phyloP scores from a whole-genome alignment of 2,113 vertebrate species.

The Cheirogaleus medius region DNA sequence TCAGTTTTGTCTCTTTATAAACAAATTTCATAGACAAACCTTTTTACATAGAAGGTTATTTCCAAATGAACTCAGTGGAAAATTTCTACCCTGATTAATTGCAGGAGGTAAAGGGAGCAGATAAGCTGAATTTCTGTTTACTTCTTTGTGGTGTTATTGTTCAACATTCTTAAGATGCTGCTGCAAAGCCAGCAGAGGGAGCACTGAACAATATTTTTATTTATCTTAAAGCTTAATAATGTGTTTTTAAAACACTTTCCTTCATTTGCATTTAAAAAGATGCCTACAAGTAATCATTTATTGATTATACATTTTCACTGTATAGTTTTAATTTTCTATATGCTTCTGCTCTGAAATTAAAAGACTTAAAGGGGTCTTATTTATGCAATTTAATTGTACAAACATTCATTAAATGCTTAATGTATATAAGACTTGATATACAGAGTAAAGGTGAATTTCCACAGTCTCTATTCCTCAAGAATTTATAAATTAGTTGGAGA shows the following conservation, averaged over 20 bases:
- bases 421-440: background rate
- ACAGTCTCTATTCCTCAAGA: background rate
- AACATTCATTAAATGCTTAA: background rate
- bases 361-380: background rate
- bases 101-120: background rate
- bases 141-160: constrained; percentile 45
- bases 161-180: constrained; percentile 10
- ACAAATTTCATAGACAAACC: constrained; percentile 8
- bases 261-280: constrained; percentile 48
- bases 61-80: background rate
- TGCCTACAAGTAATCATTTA: background rate
- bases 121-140: background rate
- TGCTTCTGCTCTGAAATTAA: constrained; percentile 32
- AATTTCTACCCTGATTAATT: background rate
- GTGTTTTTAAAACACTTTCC: background rate
- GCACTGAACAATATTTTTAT: constrained; percentile 70
- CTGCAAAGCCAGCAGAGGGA: constrained; percentile 69
- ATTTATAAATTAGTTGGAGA: constrained; percentile 16
- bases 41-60: constrained; percentile 42
- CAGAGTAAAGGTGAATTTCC: background rate
- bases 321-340: constrained; percentile 4
- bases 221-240: constrained; percentile 53
- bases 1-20: constrained; percentile 40
- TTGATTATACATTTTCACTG: constrained; percentile 22
- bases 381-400: background rate